Percentiles rank a stretch among this genome's conserved stretches.
phyloP scores from a whole-genome alignment of 2,113 vertebrate species.

The Fukomys damarensis region DNA sequence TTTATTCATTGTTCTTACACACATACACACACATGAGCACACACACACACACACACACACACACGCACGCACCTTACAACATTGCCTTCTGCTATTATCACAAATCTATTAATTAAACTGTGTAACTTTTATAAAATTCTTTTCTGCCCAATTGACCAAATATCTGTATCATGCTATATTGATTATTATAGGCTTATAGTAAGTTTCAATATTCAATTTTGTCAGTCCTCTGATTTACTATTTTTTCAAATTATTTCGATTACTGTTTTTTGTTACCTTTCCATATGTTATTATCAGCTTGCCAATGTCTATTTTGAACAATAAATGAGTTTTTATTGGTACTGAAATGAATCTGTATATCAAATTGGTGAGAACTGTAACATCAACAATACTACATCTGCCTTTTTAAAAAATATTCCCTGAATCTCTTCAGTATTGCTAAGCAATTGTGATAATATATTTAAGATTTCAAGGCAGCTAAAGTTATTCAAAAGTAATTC shows the following conservation, averaged over 20 bases:
- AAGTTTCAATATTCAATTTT: neutral
- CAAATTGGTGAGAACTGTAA: neutral
- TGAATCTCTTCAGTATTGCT: neutral
- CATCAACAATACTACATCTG: neutral
- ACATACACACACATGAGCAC: neutral
- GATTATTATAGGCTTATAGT: neutral
- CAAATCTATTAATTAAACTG: neutral
- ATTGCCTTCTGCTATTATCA: neutral
- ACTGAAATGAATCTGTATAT: neutral
- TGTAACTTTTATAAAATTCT: neutral
- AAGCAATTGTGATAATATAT: neutral
- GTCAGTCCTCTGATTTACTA: neutral
- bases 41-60: neutral
- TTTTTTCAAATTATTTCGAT: neutral
- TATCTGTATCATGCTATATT: neutral
- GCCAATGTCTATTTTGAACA: neutral
- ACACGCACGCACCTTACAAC: neutral
- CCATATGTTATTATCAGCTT: neutral
- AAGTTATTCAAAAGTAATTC: neutral
- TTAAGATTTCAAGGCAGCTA: neutral
- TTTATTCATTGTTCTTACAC: neutral
- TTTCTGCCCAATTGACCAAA: neutral
- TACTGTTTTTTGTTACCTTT: neutral
- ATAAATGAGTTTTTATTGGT: neutral
- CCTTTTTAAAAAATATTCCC: neutral